Evolutionary conservation across 2,888 invertebrate species (phyloP), one percentile per base, ranked within the genome.

Genomic region (Standfussiana lucernea): DNA sequence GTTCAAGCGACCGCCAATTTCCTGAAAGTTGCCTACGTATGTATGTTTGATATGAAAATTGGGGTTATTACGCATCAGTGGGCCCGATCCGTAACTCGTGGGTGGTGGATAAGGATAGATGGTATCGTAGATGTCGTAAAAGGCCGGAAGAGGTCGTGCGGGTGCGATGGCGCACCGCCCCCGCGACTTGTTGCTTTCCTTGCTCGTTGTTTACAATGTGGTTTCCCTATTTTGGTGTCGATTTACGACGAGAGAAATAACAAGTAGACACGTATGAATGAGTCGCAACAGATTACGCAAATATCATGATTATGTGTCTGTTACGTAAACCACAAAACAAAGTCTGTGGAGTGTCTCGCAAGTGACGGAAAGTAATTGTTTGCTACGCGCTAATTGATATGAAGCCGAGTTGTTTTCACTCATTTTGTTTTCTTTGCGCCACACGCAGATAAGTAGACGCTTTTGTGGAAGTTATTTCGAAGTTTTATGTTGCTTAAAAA

Each of bases 131-230:
- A 92, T 89, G 88, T 91, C 91, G 87, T 92, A 93, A 93, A 93
- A 90, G 89, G 89, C 88, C 91, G 89, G 89, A 91, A 93, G 86
- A 92, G 93, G 92, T 93, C 92, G 90, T 91, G 88, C 85, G 88
- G 89, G 89, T 87, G 85, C 86, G 79, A 83, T 88, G 77, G 84
- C 84, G 81, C 81, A 79, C 85, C 86, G 88, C 88, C 90, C 90
- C 84, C 87, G 87, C 92, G 93, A 95, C 95, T 95, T 95, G 95
- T 96, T 96, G 95, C 95, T 91, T 91, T 88, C 82, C 78, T 81
- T 69, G 88, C 85, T 88, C 86, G 87, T 91, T 94, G 93, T 94
- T 94, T 94, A 94, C 94, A 91, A 86, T 89, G 89, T 89, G 89
- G 90, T 89, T 89, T 88, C 89, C 90, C 88, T 90, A 91, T 90